Percentiles rank a stretch among this genome's conserved stretches.
Evolutionary conservation across 2,888 invertebrate species (phyloP).

Genomic region (Agonopterix subpropinquella): DNA sequence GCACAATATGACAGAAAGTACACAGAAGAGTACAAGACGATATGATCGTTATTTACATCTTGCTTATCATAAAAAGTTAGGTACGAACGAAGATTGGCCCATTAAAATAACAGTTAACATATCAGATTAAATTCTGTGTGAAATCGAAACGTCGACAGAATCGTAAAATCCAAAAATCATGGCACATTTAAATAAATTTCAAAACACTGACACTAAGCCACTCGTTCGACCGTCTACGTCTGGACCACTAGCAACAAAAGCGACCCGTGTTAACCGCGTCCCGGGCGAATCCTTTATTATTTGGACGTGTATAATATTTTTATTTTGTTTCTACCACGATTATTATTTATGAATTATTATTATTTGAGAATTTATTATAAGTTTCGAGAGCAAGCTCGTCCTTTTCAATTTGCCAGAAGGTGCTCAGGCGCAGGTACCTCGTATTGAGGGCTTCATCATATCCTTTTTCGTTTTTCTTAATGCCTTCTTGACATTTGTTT

Average conservation of each 20-base stretch:
- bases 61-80: too few relatives aligned
- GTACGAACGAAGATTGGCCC: too few relatives aligned
- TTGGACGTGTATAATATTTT: constrained; percentile 70
- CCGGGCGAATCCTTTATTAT: constrained; percentile 69
- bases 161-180: constrained; percentile 4
- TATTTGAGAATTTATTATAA: constrained; percentile 74
- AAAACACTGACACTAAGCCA: constrained; percentile 9
- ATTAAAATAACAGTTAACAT: too few relatives aligned
- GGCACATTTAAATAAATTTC: constrained; percentile 6
- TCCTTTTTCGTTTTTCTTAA: constrained; percentile 43
- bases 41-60: too few relatives aligned
- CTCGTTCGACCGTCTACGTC: not conserved
- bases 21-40: too few relatives aligned
- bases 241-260: not conserved
- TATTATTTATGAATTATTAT: constrained; percentile 77
- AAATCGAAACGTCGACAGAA: not conserved
- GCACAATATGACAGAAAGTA: too few relatives aligned
- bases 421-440: constrained; percentile 46
- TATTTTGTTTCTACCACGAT: constrained; percentile 69
- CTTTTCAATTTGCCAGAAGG: constrained; percentile 74
- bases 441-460: constrained; percentile 25
- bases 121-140: not conserved
- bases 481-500: constrained; percentile 59
- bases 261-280: constrained; percentile 38
- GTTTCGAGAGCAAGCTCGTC: constrained; percentile 62